Conservation (phyloP, 2,113 vertebrate genomes). For the Lampris megalopsis region DNA sequence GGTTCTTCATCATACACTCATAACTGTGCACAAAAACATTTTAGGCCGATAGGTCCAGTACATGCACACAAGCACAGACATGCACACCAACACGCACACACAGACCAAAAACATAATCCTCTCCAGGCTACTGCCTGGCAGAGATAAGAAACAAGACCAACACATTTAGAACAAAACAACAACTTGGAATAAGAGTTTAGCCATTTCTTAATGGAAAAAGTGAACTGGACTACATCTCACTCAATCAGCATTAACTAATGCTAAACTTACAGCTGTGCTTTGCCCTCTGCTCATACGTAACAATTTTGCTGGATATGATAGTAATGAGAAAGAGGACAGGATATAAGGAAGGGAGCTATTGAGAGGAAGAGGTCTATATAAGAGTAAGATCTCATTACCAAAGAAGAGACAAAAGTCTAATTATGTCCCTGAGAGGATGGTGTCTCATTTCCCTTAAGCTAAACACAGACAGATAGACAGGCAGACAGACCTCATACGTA, state of each 20-base stretch:
- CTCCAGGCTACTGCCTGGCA: too few relatives aligned
- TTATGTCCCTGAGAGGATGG: slow-evolving; percentile 45
- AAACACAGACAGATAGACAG: slow-evolving; percentile 26
- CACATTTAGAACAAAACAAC: background rate
- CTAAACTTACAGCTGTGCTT: slow-evolving; percentile 18
- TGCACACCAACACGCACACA: too few relatives aligned
- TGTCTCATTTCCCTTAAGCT: slow-evolving; percentile 33
- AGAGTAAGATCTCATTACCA: slow-evolving; percentile 44
- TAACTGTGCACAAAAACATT: too few relatives aligned
- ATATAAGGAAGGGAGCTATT: background rate
- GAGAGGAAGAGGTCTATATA: slow-evolving; percentile 23
- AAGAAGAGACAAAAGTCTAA: slow-evolving; percentile 53
- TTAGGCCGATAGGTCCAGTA: too few relatives aligned
- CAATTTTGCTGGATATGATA: slow-evolving; percentile 11
- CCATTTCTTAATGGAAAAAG: slow-evolving; percentile 2
- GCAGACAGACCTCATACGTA: background rate
- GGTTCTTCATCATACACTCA: too few relatives aligned
- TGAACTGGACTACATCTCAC: slow-evolving; percentile 8
- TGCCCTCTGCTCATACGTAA: slow-evolving; percentile 21
- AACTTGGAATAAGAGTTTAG: slow-evolving; percentile 3
- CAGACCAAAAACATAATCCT: too few relatives aligned
- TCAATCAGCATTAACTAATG: slow-evolving; percentile 24
- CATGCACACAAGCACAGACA: too few relatives aligned
- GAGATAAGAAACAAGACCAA: too few relatives aligned
- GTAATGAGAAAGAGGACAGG: slow-evolving; percentile 17